These are phyloP conservation scores for Melieria omissa DNA, from an alignment of 2,888 invertebrate species.

Conservation along the genomic window DNA sequence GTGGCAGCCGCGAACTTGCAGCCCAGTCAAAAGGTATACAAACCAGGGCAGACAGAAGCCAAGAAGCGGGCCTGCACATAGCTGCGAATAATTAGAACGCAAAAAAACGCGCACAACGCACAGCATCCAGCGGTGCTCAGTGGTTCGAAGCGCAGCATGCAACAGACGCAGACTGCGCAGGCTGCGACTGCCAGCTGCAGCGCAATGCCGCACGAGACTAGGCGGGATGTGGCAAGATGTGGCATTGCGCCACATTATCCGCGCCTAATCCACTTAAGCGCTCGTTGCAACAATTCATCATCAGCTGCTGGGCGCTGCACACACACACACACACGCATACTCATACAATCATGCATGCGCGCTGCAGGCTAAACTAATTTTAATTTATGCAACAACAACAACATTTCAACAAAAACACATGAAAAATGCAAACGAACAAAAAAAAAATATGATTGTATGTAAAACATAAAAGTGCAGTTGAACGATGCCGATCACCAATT, in stretches of 20 bases:
- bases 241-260: background rate
- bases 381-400: conserved; percentile 12
- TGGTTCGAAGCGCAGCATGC: background rate
- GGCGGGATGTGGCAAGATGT: too few species aligned
- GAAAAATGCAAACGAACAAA: background rate
- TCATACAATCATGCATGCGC: background rate
- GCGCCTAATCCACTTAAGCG: conserved; percentile 22
- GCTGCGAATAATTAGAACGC: conserved; percentile 7
- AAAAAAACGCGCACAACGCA: background rate
- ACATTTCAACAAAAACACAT: background rate
- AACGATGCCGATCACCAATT: background rate
- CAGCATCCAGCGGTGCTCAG: too few species aligned
- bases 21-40: background rate
- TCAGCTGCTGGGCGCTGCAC: background rate
- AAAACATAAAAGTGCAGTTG: background rate
- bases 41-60: background rate
- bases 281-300: conserved; percentile 18
- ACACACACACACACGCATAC: background rate
- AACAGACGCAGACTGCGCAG: background rate
- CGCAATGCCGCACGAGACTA: background rate
- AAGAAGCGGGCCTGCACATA: background rate
- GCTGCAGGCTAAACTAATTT: conserved; percentile 5
- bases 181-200: background rate
- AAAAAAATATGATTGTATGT: background rate
- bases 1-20: background rate